phyloP scores from a whole-genome alignment of 2,797 vertebrate species.

The Sebastes hopkinsi region DNA sequence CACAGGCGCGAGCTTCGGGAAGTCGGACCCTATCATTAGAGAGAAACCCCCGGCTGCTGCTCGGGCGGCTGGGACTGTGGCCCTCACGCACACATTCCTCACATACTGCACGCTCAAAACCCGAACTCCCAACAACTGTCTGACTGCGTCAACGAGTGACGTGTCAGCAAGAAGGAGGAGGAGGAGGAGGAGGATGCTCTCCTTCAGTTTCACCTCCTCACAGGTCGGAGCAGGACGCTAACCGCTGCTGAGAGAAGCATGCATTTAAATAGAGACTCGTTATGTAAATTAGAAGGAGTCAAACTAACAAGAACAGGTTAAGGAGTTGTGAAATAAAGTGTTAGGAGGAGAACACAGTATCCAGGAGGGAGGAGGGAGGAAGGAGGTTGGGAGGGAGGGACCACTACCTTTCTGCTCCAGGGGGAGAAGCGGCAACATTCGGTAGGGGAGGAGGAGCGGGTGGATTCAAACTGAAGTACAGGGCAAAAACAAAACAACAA shows the following conservation, averaged over 20 bases:
- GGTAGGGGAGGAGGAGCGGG: constrained; percentile 92
- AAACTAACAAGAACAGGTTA: constrained; percentile 16
- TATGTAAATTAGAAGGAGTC: constrained; percentile 14
- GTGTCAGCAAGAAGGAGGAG: neutral
- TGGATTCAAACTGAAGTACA: constrained; percentile 93
- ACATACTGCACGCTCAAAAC: constrained; percentile 43
- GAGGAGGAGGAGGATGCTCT: no score
- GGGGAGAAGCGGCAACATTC: constrained; percentile 98
- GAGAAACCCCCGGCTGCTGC: constrained; percentile 43
- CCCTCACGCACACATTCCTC: constrained; percentile 46
- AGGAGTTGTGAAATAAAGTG: constrained; percentile 22
- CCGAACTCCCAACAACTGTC: neutral
- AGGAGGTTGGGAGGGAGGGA: constrained; percentile 36
- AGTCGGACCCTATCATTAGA: constrained; percentile 71
- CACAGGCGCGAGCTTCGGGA: constrained; percentile 46
- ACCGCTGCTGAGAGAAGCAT: constrained; percentile 13
- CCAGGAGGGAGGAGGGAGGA: constrained; percentile 1
- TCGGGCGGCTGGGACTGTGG: neutral
- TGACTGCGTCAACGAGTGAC: neutral
- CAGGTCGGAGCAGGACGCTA: neutral
- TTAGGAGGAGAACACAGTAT: constrained; percentile 3
- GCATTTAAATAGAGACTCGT: constrained; percentile 32
- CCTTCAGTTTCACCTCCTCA: no score
- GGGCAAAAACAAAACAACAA: constrained; percentile 51
- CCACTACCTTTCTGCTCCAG: constrained; percentile 99